These are phyloP conservation scores for Murina feae DNA, from an alignment of 2,113 vertebrate genomes.

Conservation along the genomic window DNA sequence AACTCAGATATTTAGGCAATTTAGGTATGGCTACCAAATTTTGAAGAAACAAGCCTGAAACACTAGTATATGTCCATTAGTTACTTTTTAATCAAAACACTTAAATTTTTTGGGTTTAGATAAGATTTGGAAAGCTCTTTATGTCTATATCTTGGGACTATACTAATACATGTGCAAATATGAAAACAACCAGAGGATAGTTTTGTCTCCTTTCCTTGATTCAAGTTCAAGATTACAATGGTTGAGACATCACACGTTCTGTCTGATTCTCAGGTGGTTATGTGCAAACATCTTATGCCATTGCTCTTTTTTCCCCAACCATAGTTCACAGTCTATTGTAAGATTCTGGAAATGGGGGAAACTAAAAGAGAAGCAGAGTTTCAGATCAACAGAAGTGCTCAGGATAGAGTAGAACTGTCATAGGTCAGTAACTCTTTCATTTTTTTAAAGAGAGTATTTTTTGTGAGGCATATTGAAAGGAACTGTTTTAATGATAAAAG, in stretches of 20 bases:
- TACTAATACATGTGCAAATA: neutral
- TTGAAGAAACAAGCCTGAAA: neutral
- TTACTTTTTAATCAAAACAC: neutral
- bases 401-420: neutral
- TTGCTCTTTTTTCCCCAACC: neutral
- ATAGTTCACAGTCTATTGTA: neutral
- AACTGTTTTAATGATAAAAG: neutral
- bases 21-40: neutral
- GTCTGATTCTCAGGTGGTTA: neutral
- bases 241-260: neutral
- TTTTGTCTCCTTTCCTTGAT: neutral
- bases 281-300: neutral
- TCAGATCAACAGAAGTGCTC: neutral
- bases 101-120: neutral
- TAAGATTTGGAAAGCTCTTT: neutral
- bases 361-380: neutral
- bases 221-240: neutral
- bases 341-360: neutral
- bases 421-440: conserved; percentile 10
- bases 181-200: neutral
- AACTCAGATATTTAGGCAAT: neutral
- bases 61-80: neutral
- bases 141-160: neutral
- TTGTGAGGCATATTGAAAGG: neutral
- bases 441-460: neutral